phyloP scores from a whole-genome alignment of 2,888 invertebrate genomes.

The Cepaea hortensis region DNA sequence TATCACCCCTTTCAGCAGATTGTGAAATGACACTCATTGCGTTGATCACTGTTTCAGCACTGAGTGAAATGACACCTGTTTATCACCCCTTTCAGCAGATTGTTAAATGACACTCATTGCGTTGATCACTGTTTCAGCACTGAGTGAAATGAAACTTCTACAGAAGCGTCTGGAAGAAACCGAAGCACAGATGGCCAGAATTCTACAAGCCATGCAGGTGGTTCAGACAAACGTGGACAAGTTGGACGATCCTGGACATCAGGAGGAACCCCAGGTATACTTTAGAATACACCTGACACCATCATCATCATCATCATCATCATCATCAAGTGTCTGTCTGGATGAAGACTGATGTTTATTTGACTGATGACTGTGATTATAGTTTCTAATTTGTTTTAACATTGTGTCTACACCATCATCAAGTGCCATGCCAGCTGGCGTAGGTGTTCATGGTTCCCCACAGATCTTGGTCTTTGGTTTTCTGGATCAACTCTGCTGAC shows the following conservation, averaged over 20 bases:
- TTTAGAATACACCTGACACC: neutral
- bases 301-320: neutral
- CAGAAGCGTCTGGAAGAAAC: slow-evolving; percentile 93
- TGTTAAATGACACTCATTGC: slow-evolving; percentile 84
- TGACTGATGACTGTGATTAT: too few relatives aligned
- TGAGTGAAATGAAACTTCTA: slow-evolving; percentile 87
- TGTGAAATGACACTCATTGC: too few relatives aligned
- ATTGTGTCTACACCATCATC: too few relatives aligned
- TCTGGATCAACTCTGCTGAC: too few relatives aligned
- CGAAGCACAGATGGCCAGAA: slow-evolving; percentile 94
- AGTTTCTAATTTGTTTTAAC: too few relatives aligned
- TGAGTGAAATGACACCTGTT: too few relatives aligned
- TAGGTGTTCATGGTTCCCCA: too few relatives aligned
- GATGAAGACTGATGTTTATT: too few relatives aligned
- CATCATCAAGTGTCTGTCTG: neutral
- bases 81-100: slow-evolving; percentile 41
- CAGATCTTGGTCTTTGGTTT: too few relatives aligned
- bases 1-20: too few relatives aligned
- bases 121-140: slow-evolving; percentile 27
- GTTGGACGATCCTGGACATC: slow-evolving; percentile 29
- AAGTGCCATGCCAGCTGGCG: too few relatives aligned
- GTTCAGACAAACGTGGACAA: slow-evolving; percentile 75
- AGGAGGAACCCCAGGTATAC: neutral
- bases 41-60: too few relatives aligned
- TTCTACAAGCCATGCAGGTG: slow-evolving; percentile 90